Base-by-base conservation (phyloP, 2,797 vertebrate species). In the Holocentrus rufus region DNA sequence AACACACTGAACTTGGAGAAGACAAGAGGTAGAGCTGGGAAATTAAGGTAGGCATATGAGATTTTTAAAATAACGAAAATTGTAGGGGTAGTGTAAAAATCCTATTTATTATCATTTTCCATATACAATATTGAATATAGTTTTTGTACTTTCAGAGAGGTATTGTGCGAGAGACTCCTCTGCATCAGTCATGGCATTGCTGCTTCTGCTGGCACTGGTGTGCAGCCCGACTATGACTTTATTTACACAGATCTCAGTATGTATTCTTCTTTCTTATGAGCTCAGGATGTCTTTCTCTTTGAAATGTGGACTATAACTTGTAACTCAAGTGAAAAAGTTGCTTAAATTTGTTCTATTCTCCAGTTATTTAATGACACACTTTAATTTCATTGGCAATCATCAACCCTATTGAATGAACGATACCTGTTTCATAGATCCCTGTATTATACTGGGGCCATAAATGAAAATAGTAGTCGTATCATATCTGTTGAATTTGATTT, bases 141-240 rank as follows among this genome's bases (percentile, higher is more conserved):
- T 15, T 44, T 69, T 79, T 66, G 20, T 63, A 2, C 59, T 87
- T 88, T 84, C 69, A 89, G 88, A 65, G 6, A 36, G 23, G 42
- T 39, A 36, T 23, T 42, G 5, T 27, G n/a, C 3, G 30, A 53
- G 31, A 14, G 0, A 11, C 2, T 25, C 69, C 17, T 60, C 65
- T 57, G 7, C 76, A 42, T 79, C 61, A 25, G 50, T 4, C 72
- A 88, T 90, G 85, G 65, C 84, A 55, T 58, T 90, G 69, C 71
- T 94, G 46, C 64, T 92, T 70, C 76, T 94, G 20, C 78, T 95
- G 81, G 52, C 92, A 58, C 65, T 95, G 75, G 47, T 91, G 67
- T 85, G 77, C 25, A 27, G 25, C 74, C 86, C 79, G 10, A 36
- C 74, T 60, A 76, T 87, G 44, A 80, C 87, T 20, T 90, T 89